A percentile compares a stretch with the other conserved stretches of the same genome.
Evolutionary conservation across 1,140 invertebrate genomes (phyloP).

Genomic region (Drosophila trapezifrons): DNA sequence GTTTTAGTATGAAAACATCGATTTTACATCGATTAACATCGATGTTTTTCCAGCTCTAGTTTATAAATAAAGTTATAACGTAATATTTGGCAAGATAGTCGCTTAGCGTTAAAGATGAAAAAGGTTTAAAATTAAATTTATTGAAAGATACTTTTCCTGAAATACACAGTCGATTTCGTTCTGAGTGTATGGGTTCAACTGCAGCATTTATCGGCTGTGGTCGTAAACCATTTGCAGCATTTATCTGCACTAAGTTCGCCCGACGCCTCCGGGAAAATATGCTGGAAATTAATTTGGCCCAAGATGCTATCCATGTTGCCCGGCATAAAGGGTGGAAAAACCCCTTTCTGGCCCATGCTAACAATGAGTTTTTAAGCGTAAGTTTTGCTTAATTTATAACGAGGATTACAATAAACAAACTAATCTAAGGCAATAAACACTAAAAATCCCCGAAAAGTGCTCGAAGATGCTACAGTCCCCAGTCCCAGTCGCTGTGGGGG

Average conservation of each 20-base stretch:
- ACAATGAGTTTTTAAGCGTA: constrained; percentile 72
- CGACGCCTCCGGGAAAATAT: constrained; percentile 74
- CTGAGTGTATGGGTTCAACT: constrained; percentile 1
- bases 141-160: neutral
- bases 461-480: constrained; percentile 25
- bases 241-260: constrained; percentile 68
- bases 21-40: too few species aligned
- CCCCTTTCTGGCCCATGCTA: constrained; percentile 48
- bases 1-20: too few species aligned
- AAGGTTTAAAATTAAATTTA: neutral
- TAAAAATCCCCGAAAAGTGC: constrained; percentile 80
- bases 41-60: too few species aligned
- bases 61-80: too few species aligned
- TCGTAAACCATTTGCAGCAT: constrained; percentile 79
- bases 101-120: neutral
- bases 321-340: constrained; percentile 12
- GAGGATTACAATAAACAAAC: constrained; percentile 83
- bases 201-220: constrained; percentile 62
- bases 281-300: constrained; percentile 69
- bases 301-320: constrained; percentile 15
- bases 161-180: neutral
- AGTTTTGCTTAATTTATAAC: constrained; percentile 81
- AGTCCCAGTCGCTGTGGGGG: constrained; percentile 11
- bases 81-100: too few species aligned
- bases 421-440: constrained; percentile 81